phyloP scores from a whole-genome alignment of 2,888 invertebrate genomes.

The Eupithecia vulgata region DNA sequence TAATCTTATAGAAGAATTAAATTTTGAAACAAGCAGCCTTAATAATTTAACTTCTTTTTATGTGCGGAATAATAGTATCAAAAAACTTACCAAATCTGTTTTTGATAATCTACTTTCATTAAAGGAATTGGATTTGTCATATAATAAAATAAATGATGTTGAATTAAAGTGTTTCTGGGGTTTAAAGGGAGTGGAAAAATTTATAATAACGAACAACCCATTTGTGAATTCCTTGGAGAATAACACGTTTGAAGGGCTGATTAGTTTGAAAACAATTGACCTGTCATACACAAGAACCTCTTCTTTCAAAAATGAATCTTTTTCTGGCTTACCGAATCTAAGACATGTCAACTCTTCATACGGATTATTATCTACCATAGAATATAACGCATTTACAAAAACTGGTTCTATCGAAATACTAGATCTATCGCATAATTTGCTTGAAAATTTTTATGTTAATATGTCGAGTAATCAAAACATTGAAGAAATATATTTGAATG shows the following conservation, averaged over 20 bases:
- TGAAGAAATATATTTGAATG: conserved; percentile 40
- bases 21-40: conserved; percentile 31
- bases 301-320: conserved; percentile 36
- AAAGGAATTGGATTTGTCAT: conserved; percentile 35
- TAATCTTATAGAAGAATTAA: conserved; percentile 32
- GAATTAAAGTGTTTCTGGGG: conserved; percentile 28
- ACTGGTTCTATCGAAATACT: conserved; percentile 38
- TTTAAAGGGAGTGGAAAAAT: conserved; percentile 22
- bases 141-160: conserved; percentile 34
- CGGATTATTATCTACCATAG: conserved; percentile 39
- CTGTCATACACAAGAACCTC: conserved; percentile 30
- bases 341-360: conserved; percentile 38
- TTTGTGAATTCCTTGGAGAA: conserved; percentile 35
- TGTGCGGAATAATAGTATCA: conserved; percentile 33
- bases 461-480: conserved; percentile 36
- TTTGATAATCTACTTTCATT: conserved; percentile 33
- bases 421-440: conserved; percentile 41
- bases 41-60: conserved; percentile 27
- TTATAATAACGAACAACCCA: conserved; percentile 23
- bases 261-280: conserved; percentile 33
- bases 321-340: conserved; percentile 33
- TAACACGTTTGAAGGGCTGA: conserved; percentile 31
- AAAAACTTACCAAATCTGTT: conserved; percentile 21
- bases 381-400: conserved; percentile 38
- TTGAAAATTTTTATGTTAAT: conserved; percentile 41